Evolutionary conservation across 2,797 vertebrate genomes (phyloP).

Genomic region (Columba guinea): DNA sequence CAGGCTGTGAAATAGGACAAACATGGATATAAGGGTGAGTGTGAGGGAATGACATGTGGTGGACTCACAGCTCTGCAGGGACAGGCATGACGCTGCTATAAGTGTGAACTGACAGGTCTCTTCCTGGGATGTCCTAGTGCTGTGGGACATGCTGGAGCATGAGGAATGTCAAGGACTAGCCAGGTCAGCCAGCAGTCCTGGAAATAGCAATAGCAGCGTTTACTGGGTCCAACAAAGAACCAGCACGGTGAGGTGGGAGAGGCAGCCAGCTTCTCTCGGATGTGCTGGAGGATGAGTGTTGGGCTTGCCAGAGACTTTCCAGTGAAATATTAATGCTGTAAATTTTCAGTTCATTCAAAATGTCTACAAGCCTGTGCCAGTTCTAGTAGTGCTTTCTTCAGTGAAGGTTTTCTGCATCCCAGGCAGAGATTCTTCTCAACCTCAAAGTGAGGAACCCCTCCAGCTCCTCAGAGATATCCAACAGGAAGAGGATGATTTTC

Average conservation of each 20-base stretch:
- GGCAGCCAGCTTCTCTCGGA: background rate
- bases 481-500: background rate
- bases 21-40: accelerated
- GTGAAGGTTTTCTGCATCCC: background rate
- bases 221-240: background rate
- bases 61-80: background rate
- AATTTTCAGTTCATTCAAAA: background rate
- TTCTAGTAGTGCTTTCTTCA: background rate
- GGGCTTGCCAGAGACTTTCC: background rate
- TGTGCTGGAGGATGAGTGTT: accelerated
- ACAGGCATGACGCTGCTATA: accelerated
- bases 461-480: background rate
- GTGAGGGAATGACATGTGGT: background rate
- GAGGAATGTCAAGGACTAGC: background rate
- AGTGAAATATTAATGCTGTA: background rate
- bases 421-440: background rate
- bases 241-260: background rate
- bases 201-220: background rate
- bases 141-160: accelerated
- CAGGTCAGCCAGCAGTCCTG: background rate
- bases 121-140: background rate
- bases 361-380: background rate
- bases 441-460: background rate
- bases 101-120: background rate
- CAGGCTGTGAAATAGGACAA: background rate